A percentile compares a stretch with the other conserved stretches of the same genome.
Evolutionary conservation across 2,888 invertebrate genomes (phyloP).

Genomic region (Electrophaes corylata): DNA sequence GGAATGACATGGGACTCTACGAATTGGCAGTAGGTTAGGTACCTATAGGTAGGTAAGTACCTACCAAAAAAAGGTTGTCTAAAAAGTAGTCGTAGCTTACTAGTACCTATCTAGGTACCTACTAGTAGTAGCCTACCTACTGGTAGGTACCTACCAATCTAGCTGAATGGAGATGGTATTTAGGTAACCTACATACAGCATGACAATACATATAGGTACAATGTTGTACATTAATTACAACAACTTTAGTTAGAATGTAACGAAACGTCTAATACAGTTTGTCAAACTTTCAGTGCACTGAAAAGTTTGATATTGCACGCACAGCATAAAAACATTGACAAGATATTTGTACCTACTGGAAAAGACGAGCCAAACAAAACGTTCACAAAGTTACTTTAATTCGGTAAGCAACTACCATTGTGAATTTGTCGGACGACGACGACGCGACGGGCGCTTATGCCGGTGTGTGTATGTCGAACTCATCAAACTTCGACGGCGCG

Average conservation of each 20-base stretch:
- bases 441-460: constrained; percentile 53
- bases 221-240: too few species aligned
- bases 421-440: constrained; percentile 56
- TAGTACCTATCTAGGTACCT: too few species aligned
- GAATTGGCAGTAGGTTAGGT: too few species aligned
- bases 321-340: constrained; percentile 41
- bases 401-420: constrained; percentile 59
- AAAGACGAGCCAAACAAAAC: constrained; percentile 45
- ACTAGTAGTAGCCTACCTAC: too few species aligned
- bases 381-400: constrained; percentile 48
- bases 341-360: constrained; percentile 31
- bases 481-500: constrained; percentile 64
- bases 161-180: background rate
- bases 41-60: too few species aligned
- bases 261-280: too few species aligned
- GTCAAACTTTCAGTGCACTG: constrained; percentile 24
- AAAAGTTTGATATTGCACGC: constrained; percentile 26
- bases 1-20: too few species aligned
- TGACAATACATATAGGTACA: too few species aligned
- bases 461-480: constrained; percentile 69
- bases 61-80: too few species aligned
- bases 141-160: background rate
- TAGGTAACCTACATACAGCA: background rate
- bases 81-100: too few species aligned
- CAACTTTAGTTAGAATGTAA: too few species aligned